These are phyloP conservation scores for Scaptomyza graminum DNA, from an alignment of 1,140 invertebrate species.

Conservation along the genomic window DNA sequence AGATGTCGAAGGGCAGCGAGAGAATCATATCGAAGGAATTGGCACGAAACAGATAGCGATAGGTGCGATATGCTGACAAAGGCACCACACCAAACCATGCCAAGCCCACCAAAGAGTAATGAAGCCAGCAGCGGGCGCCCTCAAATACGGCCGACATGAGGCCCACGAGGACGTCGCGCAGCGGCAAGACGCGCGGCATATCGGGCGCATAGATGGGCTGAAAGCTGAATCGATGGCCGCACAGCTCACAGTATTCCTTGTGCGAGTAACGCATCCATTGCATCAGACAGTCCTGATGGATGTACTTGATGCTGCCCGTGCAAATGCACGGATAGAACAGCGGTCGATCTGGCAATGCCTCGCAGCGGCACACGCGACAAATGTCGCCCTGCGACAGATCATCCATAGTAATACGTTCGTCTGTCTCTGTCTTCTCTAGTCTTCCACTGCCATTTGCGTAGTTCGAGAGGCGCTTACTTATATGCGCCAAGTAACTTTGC, in stretches of 20 bases:
- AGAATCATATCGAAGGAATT: slow-evolving; percentile 93
- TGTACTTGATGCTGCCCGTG: slow-evolving; percentile 99
- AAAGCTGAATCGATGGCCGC: slow-evolving; percentile 98
- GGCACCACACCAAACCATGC: slow-evolving; percentile 99
- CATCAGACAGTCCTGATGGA: slow-evolving; percentile 96
- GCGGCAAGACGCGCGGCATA: slow-evolving; percentile 97
- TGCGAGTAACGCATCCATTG: slow-evolving; percentile 97
- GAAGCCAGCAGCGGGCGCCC: slow-evolving; percentile 97
- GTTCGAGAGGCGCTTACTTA: slow-evolving; percentile 35
- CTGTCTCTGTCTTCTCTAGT: slow-evolving; percentile 29
- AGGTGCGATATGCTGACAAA: slow-evolving; percentile 97
- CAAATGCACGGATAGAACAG: slow-evolving; percentile 99
- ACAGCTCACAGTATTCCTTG: slow-evolving; percentile 99
- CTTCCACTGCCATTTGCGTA: slow-evolving; percentile 57
- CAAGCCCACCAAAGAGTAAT: slow-evolving; percentile 96
- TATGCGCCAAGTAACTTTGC: slow-evolving; percentile 11
- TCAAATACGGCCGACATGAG: slow-evolving; percentile 94
- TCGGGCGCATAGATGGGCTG: slow-evolving; percentile 99
- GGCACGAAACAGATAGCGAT: slow-evolving; percentile 95
- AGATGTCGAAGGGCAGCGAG: slow-evolving; percentile 94
- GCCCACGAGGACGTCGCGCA: slow-evolving; percentile 91
- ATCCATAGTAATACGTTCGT: slow-evolving; percentile 58
- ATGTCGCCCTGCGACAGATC: slow-evolving; percentile 85
- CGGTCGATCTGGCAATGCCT: slow-evolving; percentile 91
- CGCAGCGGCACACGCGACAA: slow-evolving; percentile 98